phyloP scores from a whole-genome alignment of 2,113 vertebrate species.

The Aspidoscelis tigris region DNA sequence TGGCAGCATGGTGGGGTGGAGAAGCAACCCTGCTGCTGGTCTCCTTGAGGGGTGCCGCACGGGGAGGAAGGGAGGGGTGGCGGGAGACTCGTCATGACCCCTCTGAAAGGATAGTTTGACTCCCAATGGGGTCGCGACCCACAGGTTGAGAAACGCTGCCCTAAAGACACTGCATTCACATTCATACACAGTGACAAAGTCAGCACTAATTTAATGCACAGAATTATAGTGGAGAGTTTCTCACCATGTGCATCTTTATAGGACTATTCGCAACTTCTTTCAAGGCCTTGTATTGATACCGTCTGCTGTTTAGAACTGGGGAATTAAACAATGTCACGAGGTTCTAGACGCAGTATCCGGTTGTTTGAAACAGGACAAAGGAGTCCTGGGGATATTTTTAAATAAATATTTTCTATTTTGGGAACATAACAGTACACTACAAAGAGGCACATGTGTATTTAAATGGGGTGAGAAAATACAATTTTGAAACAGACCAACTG shows the following conservation, averaged over 20 bases:
- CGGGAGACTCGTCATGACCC: no score
- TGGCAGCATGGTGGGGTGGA: no score
- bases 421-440: no score
- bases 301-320: background rate
- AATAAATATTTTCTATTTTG: no score
- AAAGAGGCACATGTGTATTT: no score
- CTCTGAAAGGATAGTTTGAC: no score
- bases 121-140: no score
- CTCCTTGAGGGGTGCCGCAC: no score
- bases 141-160: no score
- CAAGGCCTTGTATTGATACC: background rate
- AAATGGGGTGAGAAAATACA: background rate
- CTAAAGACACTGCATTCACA: background rate
- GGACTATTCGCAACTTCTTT: background rate
- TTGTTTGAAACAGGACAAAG: background rate
- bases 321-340: background rate
- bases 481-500: background rate
- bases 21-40: no score
- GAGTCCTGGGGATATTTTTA: background rate
- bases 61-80: no score
- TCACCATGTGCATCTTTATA: background rate
- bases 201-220: background rate
- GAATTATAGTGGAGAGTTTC: background rate
- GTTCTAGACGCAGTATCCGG: background rate
- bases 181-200: background rate